Conservation (phyloP, 2,888 invertebrate species). For the Ditula angustiorana region DNA sequence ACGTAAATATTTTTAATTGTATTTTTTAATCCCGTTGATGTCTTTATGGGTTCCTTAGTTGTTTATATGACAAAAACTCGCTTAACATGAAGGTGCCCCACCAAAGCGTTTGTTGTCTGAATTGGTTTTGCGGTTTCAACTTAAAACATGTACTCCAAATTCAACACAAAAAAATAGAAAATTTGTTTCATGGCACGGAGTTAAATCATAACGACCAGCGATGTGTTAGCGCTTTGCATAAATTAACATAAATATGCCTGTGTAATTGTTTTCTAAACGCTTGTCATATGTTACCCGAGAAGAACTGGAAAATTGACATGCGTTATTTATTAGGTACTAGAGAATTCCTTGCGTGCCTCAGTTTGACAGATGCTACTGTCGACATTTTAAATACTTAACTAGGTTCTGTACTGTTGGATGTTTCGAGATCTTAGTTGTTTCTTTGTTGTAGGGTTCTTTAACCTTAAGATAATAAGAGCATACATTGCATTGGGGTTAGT, state of each 20-base stretch:
- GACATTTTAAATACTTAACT: constrained; percentile 18
- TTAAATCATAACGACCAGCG: not conserved
- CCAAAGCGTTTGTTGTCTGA: too few relatives aligned
- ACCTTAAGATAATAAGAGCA: too few relatives aligned
- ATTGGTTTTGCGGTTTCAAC: not conserved
- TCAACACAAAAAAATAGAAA: not conserved
- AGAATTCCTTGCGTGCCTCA: constrained; percentile 20
- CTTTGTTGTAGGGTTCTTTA: too few relatives aligned
- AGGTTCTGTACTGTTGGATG: too few relatives aligned
- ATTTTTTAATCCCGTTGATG: too few relatives aligned
- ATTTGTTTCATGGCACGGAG: not conserved
- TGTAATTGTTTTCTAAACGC: not conserved
- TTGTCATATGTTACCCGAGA: constrained; percentile 1
- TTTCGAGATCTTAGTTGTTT: too few relatives aligned
- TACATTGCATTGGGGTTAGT: too few relatives aligned
- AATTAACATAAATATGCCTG: constrained; percentile 12
- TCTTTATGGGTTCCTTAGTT: too few relatives aligned
- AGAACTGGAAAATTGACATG: constrained; percentile 2
- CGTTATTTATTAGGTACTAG: constrained; percentile 17
- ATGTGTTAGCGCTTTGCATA: constrained; percentile 5
- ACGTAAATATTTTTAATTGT: too few relatives aligned
- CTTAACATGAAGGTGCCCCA: too few relatives aligned
- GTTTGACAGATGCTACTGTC: constrained; percentile 27
- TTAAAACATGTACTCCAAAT: not conserved
- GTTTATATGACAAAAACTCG: too few relatives aligned